Conservation (phyloP, 2,113 vertebrate genomes). For the Suricata suricatta region DNA sequence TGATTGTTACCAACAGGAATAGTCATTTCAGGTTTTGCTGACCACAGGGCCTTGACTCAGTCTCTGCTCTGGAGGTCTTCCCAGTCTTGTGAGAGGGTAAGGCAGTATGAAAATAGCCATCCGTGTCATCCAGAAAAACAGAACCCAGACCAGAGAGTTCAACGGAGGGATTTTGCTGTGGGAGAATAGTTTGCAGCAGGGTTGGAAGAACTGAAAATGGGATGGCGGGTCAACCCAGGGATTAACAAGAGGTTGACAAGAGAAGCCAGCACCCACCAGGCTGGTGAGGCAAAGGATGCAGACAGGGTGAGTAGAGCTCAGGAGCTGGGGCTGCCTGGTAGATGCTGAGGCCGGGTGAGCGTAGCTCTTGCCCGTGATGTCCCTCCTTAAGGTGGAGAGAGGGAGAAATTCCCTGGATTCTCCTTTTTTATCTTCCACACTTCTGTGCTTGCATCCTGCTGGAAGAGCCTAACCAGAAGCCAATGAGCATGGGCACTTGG, state of each 20-base stretch:
- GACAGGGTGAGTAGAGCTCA: not conserved
- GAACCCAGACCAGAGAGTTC: not conserved
- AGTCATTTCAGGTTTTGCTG: not conserved
- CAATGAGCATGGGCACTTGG: not conserved
- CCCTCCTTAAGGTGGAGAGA: not conserved
- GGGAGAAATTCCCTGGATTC: not conserved
- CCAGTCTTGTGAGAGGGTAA: not conserved
- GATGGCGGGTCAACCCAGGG: not conserved
- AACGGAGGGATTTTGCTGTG: not conserved
- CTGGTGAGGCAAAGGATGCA: not conserved
- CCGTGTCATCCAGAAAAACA: not conserved
- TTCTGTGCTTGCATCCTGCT: not conserved
- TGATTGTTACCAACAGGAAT: not conserved
- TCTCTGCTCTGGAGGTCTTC: not conserved
- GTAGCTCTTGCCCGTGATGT: not conserved
- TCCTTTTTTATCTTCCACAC: not conserved
- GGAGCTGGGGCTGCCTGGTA: not conserved
- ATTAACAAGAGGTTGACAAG: not conserved
- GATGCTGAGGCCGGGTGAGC: not conserved
- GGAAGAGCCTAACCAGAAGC: not conserved
- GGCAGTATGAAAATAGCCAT: not conserved
- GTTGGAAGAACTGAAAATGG: not conserved
- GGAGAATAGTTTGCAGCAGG: not conserved
- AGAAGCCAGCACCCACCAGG: not conserved
- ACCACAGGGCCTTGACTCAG: not conserved